A percentile compares a stretch with the other conserved stretches of the same genome.
Conservation (phyloP, 2,113 vertebrate species). For the Suncus etruscus region DNA sequence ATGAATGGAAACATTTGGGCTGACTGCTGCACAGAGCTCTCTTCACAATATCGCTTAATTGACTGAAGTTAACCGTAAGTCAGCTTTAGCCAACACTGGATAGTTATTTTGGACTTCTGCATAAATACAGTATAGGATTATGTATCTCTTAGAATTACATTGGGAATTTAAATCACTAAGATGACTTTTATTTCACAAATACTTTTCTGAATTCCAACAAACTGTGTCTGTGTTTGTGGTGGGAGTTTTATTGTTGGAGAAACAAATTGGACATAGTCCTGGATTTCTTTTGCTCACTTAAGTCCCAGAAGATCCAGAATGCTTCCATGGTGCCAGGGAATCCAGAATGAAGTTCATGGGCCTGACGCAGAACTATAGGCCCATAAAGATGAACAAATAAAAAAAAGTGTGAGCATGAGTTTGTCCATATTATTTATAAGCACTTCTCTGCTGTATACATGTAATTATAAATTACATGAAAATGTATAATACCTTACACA, state of each 20-base stretch:
- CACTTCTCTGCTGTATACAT: not conserved
- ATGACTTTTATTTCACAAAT: not conserved
- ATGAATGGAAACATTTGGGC: conserved; percentile 7
- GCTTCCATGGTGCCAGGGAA: not conserved
- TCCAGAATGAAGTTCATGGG: not conserved
- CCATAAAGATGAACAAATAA: not conserved
- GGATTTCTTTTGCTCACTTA: not conserved
- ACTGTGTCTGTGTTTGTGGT: not conserved
- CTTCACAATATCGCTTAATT: not conserved
- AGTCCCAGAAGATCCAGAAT: not conserved
- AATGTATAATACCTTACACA: too few relatives aligned
- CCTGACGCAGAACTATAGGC: not conserved
- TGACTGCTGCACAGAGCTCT: not conserved
- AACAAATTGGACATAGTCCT: not conserved
- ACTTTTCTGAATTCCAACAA: conserved; percentile 26
- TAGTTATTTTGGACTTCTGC: conserved; percentile 23
- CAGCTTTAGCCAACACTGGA: not conserved
- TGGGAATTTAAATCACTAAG: not conserved
- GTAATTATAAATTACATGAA: not conserved
- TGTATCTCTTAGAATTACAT: not conserved
- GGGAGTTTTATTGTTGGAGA: not conserved
- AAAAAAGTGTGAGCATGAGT: not conserved
- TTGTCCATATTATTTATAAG: rapidly evolving
- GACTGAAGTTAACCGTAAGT: not conserved
- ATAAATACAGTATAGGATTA: not conserved